Percentiles rank a stretch among this genome's conserved stretches.
phyloP scores from a whole-genome alignment of 2,113 vertebrate genomes.

The Sclerurus mexicanus region DNA sequence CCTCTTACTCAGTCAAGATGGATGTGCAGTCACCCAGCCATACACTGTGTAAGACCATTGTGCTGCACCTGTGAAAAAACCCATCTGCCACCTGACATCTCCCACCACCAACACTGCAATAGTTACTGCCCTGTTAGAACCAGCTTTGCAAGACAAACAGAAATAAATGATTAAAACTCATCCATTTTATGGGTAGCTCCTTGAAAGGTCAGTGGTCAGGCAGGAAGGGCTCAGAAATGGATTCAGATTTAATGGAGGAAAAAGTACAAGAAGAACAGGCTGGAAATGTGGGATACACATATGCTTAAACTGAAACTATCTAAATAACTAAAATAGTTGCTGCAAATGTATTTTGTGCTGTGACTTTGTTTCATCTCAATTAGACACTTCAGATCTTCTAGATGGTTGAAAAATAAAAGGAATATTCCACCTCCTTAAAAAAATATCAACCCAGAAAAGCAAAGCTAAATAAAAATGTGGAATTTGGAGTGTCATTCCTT shows the following conservation, averaged over 20 bases:
- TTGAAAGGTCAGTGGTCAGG: not conserved
- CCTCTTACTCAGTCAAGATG: not conserved
- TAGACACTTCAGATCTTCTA: not conserved
- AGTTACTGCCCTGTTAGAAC: not conserved
- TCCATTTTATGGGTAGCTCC: not conserved
- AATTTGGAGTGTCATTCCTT: not conserved
- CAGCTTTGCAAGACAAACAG: not conserved
- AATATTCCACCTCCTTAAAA: not conserved
- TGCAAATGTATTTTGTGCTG: not conserved
- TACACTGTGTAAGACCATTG: not conserved
- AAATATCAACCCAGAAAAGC: not conserved
- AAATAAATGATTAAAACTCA: not conserved
- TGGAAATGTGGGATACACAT: not conserved
- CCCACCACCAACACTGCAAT: not conserved
- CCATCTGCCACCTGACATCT: not conserved
- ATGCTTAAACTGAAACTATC: not conserved
- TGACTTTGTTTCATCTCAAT: not conserved
- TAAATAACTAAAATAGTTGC: not conserved
- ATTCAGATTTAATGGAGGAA: not conserved
- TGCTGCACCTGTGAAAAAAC: not conserved
- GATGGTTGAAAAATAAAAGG: not conserved
- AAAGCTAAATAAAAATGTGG: not conserved
- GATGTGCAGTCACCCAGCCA: not conserved
- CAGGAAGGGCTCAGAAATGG: not conserved
- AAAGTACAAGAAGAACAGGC: not conserved